phyloP scores from a whole-genome alignment of 2,888 invertebrate genomes.

The Fragum sueziense region DNA sequence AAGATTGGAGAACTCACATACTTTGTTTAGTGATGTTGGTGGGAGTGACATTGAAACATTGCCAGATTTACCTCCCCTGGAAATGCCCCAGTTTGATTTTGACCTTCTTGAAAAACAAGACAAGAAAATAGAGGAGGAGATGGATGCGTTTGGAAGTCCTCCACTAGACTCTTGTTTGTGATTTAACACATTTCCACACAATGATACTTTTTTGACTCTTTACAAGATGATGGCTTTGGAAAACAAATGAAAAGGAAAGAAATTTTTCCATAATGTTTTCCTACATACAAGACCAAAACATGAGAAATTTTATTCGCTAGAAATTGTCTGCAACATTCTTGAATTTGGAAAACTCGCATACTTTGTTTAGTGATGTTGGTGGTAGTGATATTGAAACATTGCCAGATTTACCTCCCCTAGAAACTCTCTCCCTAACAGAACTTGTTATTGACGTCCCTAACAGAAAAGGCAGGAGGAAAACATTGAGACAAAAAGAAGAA shows the following conservation, averaged over 20 bases:
- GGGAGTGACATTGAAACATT: conserved; percentile 82
- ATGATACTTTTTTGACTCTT: too few species aligned
- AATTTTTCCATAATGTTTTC: too few species aligned
- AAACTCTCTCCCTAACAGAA: conserved; percentile 74
- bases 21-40: conserved; percentile 59
- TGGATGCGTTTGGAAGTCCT: conserved; percentile 24
- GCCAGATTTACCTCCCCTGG: conserved; percentile 85
- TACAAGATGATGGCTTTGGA: too few species aligned
- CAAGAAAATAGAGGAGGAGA: conserved; percentile 35
- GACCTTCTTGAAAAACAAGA: conserved; percentile 53
- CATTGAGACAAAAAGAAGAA: not conserved
- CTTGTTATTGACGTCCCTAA: not conserved
- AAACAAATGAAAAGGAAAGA: too few species aligned
- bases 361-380: conserved; percentile 59
- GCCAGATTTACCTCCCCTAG: conserved; percentile 85
- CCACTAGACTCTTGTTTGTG: not conserved
- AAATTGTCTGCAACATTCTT: too few species aligned
- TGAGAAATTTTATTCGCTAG: too few species aligned
- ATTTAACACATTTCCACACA: not conserved
- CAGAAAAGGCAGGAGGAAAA: not conserved
- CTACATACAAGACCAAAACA: too few species aligned
- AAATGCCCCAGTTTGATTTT: conserved; percentile 86
- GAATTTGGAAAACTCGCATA: conserved; percentile 46
- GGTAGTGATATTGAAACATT: conserved; percentile 82
- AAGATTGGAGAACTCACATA: conserved; percentile 46